Conservation (phyloP, 2,888 invertebrate species). For the Anodontia alba region DNA sequence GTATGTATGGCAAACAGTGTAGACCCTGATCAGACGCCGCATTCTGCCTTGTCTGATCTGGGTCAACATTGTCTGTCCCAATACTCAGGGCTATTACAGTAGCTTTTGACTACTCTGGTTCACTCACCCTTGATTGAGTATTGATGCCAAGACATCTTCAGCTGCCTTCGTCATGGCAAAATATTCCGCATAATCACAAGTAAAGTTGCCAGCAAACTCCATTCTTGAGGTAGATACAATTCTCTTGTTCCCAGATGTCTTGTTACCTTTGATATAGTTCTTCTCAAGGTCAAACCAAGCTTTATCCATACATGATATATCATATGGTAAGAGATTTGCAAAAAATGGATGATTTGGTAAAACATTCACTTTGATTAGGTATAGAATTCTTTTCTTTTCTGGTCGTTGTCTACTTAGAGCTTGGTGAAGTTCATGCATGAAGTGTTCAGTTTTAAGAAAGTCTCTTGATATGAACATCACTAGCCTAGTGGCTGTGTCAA, state of each 20-base stretch:
- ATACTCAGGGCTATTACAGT: too few species aligned
- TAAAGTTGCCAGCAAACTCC: slow-evolving; percentile 35
- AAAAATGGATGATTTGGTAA: slow-evolving; percentile 57
- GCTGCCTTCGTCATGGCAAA: slow-evolving; percentile 60
- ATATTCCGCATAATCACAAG: slow-evolving; percentile 44
- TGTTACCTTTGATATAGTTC: slow-evolving; percentile 6
- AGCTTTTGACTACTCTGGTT: too few species aligned
- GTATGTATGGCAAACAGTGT: too few species aligned
- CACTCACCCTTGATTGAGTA: slow-evolving; percentile 41
- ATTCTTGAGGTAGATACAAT: slow-evolving; percentile 29
- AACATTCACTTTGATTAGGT: slow-evolving; percentile 60
- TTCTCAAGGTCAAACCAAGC: slow-evolving; percentile 52
- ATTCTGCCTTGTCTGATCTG: too few species aligned
- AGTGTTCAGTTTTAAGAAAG: slow-evolving; percentile 67
- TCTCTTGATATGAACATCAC: slow-evolving; percentile 76
- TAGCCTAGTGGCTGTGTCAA: slow-evolving; percentile 73
- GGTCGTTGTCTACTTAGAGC: slow-evolving; percentile 74
- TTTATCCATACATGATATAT: slow-evolving; percentile 61
- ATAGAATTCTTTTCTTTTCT: slow-evolving; percentile 56
- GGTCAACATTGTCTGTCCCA: too few species aligned
- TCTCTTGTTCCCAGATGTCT: slow-evolving; percentile 21
- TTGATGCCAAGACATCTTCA: slow-evolving; percentile 56
- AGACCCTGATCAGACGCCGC: too few species aligned
- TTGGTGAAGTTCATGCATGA: slow-evolving; percentile 78
- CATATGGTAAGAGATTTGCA: slow-evolving; percentile 64